phyloP scores from a whole-genome alignment of 2,797 vertebrate species.

The Pristis pectinata region DNA sequence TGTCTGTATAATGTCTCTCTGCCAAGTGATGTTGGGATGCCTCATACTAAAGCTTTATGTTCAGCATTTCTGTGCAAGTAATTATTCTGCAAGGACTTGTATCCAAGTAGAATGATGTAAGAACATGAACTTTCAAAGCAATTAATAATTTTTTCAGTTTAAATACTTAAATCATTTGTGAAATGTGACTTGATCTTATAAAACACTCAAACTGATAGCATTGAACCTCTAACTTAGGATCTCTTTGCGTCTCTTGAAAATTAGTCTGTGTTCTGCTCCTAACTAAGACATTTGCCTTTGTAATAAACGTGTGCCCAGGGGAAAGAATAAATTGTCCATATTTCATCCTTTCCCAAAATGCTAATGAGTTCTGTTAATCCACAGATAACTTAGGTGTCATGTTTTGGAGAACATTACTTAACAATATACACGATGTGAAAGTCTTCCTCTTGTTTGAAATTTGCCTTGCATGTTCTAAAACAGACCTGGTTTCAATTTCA shows the following conservation, averaged over 20 bases:
- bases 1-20: not conserved
- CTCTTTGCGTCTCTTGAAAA: not conserved
- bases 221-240: not conserved
- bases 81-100: not conserved
- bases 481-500: constrained; percentile 47
- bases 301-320: not conserved
- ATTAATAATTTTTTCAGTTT: not conserved
- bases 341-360: not conserved
- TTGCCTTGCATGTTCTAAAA: not conserved
- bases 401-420: not conserved
- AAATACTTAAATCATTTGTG: not conserved
- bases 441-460: not conserved
- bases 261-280: not conserved
- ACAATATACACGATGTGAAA: not conserved
- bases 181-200: not conserved
- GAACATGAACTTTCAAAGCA: not conserved
- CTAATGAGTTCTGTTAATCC: not conserved
- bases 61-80: not conserved
- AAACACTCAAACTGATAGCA: not conserved
- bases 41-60: not conserved
- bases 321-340: not conserved
- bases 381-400: not conserved
- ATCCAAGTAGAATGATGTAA: not conserved
- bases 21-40: not conserved
- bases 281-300: too few species aligned